Base-by-base conservation (phyloP, 2,888 invertebrate genomes). In the Agrilus cyanescens region DNA sequence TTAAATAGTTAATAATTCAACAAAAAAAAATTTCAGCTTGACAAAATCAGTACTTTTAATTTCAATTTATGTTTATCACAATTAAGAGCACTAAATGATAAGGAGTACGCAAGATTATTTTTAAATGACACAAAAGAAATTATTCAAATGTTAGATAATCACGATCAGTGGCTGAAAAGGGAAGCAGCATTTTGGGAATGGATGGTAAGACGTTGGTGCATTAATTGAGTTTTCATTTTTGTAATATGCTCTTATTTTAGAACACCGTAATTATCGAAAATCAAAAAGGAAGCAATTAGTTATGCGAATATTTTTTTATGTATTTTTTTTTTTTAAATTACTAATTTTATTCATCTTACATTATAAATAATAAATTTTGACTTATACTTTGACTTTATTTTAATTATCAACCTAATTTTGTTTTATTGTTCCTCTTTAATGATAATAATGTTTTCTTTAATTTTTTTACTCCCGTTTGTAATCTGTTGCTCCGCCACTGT, bases 171-270 rank as follows among this genome's bases (percentile, higher is more conserved):
- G 56, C 42, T 48, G 12, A 46, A 46, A 20, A 51, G 49, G 7
- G 48, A 52, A 43, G 35, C 43, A 13, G 13, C 37, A 16, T 57
- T 53, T 48, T 57, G 55, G 56, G 45, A 55, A 18, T 57, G 56
- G 56, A 56, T 57, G 56, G 56, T 57, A 50, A 42, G 31, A 35
- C 34, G n/a, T 4, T 25, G 13, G n/a, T n/a, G 38, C 31, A 37
- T 36, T 30, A 20, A 36, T 25, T 25, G 10, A 10, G 2, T 10
- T 10, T 25, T 25, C 2, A 10, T 1, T 10, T 10, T 25, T 25
- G 31, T 37, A 14, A 32, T 47, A 29, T 41, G 40, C 40, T 37
- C 18, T 25, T 34, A 29, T 47, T 47, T 44, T 29, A 47, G 47
- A 40, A 37, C n/a, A 40, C 48, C 3, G 40, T 41, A 15, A 5